Evolutionary conservation across 2,113 vertebrate species (phyloP), one percentile per base, ranked within the genome.

Genomic region (Pseudorhombus dupliciocellatus): DNA sequence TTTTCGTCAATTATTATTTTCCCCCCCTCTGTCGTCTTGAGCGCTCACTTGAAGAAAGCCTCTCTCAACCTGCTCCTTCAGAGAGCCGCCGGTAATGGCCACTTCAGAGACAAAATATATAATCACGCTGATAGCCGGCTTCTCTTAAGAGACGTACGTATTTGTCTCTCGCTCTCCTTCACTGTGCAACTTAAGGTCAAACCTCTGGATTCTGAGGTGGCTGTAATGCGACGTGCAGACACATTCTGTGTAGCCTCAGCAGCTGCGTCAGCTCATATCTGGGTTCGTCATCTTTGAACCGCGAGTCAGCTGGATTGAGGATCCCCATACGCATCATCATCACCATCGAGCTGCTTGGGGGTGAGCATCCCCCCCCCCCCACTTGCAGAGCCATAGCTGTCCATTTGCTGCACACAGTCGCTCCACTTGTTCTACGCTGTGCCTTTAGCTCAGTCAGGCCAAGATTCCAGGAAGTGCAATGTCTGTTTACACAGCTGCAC

Each of bases 281-380:
- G 58, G 57, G 62, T 76, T 80, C 34, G 59, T 70, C 84, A 50
- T 85, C 57, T n/a, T 24, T 84, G 79, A 88, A 80, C 73, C 71
- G 73, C 70, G 72, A 80, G 62, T 48, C 61, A 25, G 54, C 78
- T 83, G 51, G 62, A 79, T 84, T 78, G 84, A 82, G 70, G 81
- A 83, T 86, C 70, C 79, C 83, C 77, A 26, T 72, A 82, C 78
- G 85, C 73, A 85, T 88, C 77, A 77, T 80, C 66, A 69, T 79
- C 85, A 57, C 20, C 25, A 81, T 80, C 73, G 37, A 21, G 30
- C 78, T 58, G 67, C 83, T 83, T 66, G 75, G 9, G 77, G 82
- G 71, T 75, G 63, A 25, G 59, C 68, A 24, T 11, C 52, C 22
- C 42, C 15, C 0, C 40, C 10, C 40, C 6, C 26, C 15, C 12